phyloP scores from a whole-genome alignment of 2,113 vertebrate species.

The Marmota flaviventris region DNA sequence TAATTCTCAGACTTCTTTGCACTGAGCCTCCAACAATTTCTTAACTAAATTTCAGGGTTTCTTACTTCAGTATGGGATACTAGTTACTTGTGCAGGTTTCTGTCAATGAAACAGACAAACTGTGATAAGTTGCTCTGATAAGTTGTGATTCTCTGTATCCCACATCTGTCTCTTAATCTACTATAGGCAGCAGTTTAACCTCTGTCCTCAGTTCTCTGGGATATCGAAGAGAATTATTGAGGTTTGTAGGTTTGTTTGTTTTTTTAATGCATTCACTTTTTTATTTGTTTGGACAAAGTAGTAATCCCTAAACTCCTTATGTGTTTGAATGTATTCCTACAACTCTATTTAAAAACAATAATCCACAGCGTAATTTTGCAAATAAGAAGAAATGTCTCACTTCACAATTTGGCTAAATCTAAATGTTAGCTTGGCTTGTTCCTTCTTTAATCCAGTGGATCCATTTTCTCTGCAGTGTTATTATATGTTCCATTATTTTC shows the following conservation, averaged over 20 bases:
- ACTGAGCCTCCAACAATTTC: background rate
- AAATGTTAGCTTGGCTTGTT: background rate
- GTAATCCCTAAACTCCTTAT: background rate
- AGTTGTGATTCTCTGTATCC: background rate
- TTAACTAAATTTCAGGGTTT: background rate
- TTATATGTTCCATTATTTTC: background rate
- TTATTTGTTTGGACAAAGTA: background rate
- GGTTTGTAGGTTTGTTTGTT: background rate
- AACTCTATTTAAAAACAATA: conserved; percentile 16
- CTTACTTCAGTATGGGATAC: background rate
- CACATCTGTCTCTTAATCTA: background rate
- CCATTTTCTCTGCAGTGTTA: background rate
- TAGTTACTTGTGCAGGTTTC: background rate
- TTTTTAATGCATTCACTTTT: background rate
- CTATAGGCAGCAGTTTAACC: background rate
- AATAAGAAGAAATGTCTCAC: conserved; percentile 60
- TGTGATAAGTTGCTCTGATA: background rate
- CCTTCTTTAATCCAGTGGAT: background rate
- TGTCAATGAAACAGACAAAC: background rate
- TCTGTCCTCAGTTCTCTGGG: background rate
- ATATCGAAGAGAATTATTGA: background rate
- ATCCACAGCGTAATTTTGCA: conserved; percentile 48
- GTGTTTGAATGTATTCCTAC: background rate
- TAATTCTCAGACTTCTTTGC: background rate
- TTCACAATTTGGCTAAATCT: conserved; percentile 57